Evolutionary conservation across 1,140 invertebrate genomes (phyloP).

Genomic region (Thalassaphorura encarpata): DNA sequence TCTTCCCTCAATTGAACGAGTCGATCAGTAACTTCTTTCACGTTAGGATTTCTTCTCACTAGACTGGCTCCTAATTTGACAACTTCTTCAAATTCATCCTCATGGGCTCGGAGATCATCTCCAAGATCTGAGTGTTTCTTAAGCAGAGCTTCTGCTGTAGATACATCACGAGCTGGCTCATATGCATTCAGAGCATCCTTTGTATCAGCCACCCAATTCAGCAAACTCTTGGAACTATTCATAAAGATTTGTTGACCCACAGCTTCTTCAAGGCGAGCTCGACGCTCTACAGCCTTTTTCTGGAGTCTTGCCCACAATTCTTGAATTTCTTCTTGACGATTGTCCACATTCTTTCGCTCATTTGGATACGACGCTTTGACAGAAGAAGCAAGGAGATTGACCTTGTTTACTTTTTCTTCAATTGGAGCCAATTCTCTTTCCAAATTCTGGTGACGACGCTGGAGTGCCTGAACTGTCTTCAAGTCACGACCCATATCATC

Average conservation of each 20-base stretch:
- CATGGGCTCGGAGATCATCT: constrained; percentile 82
- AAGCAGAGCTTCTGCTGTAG: constrained; percentile 76
- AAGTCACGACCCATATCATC: constrained; percentile 71
- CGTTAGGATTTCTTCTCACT: constrained; percentile 54
- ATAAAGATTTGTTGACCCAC: constrained; percentile 92
- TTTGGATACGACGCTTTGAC: constrained; percentile 86
- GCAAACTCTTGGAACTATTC: constrained; percentile 66
- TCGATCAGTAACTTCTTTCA: constrained; percentile 57
- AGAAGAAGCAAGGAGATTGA: constrained; percentile 65
- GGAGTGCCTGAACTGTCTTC: constrained; percentile 79
- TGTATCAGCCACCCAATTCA: constrained; percentile 65
- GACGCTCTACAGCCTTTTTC: constrained; percentile 67
- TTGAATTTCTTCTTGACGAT: constrained; percentile 71
- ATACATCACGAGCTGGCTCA: constrained; percentile 72
- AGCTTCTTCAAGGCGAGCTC: constrained; percentile 74
- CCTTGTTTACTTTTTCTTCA: constrained; percentile 75
- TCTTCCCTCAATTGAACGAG: constrained; percentile 64
- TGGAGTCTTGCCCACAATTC: constrained; percentile 76
- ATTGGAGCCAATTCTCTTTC: constrained; percentile 81
- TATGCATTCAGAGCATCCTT: constrained; percentile 73
- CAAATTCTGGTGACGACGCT: constrained; percentile 77
- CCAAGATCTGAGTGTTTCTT: constrained; percentile 85
- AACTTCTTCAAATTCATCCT: constrained; percentile 75
- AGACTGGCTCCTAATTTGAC: constrained; percentile 64
- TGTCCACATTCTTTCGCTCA: constrained; percentile 73